Evolutionary conservation across 2,797 vertebrate genomes (phyloP), one percentile per base, ranked within the genome.

Genomic region (Acipenser transmontanus): DNA sequence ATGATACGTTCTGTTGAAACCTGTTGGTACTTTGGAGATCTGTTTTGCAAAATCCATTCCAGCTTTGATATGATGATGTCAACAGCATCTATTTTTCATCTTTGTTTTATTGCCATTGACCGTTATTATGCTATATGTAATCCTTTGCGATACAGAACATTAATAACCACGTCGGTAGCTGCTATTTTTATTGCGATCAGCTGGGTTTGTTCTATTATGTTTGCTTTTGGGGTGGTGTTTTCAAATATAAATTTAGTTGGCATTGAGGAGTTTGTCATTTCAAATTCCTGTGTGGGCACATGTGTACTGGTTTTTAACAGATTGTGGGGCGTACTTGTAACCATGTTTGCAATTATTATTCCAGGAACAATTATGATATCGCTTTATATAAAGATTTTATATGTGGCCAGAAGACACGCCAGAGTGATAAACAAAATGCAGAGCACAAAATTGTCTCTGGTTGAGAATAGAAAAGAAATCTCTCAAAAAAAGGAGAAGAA

Each of bases 21-120:
- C 12, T 80, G 78, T 59, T 80, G 78, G 78, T 80, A 72, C 64
- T 61, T 75, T 51, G 78, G 78, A 63, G 69, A 76, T n/a, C 1
- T 72, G 10, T 61, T 76, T 48, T 80, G 78, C 20, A 68, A 74
- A 70, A 70, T 80, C 0, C 78, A 80, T 62, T 75, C 73, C 8
- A 70, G 73, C 66, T 65, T 78, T 4, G 78, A 80, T 51, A 73
- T 76, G 65, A 76, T 66, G 2, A 63, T 78, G 6, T 65, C 71
- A 48, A 69, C 66, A 17, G 72, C 75, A 0, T 78, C 78, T 6
- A 68, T 80, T 10, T 47, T 80, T 6, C 75, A 79, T 64, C 68
- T 78, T 2, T 70, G 70, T 66, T 71, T 74, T 60, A 68, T 79
- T 62, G 70, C 78, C 59, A 6, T 76, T 13, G 78, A 80, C 56